Conservation (phyloP, 1,140 invertebrate genomes). For the Drosophila pseudoobscura region DNA sequence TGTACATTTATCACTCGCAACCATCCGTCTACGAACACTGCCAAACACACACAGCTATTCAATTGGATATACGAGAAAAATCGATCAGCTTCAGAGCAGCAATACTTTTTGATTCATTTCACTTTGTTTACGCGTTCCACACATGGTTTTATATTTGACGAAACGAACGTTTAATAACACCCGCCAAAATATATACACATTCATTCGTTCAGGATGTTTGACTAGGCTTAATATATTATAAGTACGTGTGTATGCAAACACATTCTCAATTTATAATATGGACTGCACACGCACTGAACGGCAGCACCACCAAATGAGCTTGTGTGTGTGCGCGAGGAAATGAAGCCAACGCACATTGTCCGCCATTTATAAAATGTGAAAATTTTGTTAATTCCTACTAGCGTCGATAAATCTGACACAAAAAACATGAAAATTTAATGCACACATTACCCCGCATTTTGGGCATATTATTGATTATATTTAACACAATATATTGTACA, state of each 20-base stretch:
- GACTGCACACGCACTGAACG: slow-evolving; percentile 14
- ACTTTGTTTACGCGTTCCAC: slow-evolving; percentile 4
- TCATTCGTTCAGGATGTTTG: no score
- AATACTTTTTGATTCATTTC: neutral
- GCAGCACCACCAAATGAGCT: slow-evolving; percentile 8
- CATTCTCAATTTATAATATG: slow-evolving; percentile 1
- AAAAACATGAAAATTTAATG: slow-evolving; percentile 17
- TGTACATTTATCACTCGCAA: slow-evolving; percentile 4
- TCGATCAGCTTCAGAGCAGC: slow-evolving; percentile 30
- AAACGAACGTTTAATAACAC: neutral
- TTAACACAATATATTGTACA: slow-evolving; percentile 55
- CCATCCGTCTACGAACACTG: slow-evolving; percentile 27
- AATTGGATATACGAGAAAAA: slow-evolving; percentile 46
- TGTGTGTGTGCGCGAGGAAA: slow-evolving; percentile 40
- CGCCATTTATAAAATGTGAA: slow-evolving; percentile 75
- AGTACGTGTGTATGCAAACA: slow-evolving; percentile 15
- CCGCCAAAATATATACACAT: slow-evolving; percentile 28
- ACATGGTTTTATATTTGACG: neutral
- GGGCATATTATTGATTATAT: slow-evolving; percentile 44
- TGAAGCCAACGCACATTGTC: slow-evolving; percentile 81
- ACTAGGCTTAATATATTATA: slow-evolving; percentile 25
- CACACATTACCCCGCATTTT: slow-evolving; percentile 29
- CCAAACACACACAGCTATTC: slow-evolving; percentile 29
- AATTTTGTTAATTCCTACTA: slow-evolving; percentile 40
- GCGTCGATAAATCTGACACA: slow-evolving; percentile 15